Evolutionary conservation across 2,888 invertebrate genomes (phyloP).

Genomic region (Mythimna impura): DNA sequence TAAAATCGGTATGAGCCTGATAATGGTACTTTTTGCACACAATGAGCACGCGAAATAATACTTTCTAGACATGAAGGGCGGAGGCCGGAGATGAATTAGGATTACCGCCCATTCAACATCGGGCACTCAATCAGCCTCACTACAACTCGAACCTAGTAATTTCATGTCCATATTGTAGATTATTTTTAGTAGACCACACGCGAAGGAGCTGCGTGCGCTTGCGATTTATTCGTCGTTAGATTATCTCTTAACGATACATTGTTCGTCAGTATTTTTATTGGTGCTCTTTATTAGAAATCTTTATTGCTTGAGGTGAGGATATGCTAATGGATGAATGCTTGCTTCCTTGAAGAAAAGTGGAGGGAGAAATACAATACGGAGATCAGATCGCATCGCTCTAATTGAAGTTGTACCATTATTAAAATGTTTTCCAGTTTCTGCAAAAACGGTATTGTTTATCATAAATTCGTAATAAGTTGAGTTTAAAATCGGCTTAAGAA

Average conservation of each 20-base stretch:
- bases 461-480: background rate
- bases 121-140: constrained; percentile 34
- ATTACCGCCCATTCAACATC: constrained; percentile 40
- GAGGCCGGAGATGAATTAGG: constrained; percentile 46
- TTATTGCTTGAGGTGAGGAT: constrained; percentile 27
- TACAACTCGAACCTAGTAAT: constrained; percentile 40
- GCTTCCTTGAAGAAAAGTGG: background rate
- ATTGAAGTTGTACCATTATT: background rate
- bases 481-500: background rate
- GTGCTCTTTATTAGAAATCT: constrained; percentile 30
- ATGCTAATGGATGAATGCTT: constrained; percentile 20
- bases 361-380: background rate
- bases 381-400: background rate
- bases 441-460: background rate
- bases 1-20: constrained; percentile 41
- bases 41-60: constrained; percentile 45
- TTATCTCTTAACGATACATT: constrained; percentile 56
- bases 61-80: constrained; percentile 41
- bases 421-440: background rate
- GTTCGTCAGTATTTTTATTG: constrained; percentile 33
- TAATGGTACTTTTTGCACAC: constrained; percentile 34
- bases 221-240: constrained; percentile 52
- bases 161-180: constrained; percentile 33
- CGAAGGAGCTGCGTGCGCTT: constrained; percentile 36
- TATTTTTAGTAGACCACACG: constrained; percentile 61